These are phyloP conservation scores for Orthonychiurus folsomi DNA, from an alignment of 2,888 invertebrate species.

Conservation along the genomic window DNA sequence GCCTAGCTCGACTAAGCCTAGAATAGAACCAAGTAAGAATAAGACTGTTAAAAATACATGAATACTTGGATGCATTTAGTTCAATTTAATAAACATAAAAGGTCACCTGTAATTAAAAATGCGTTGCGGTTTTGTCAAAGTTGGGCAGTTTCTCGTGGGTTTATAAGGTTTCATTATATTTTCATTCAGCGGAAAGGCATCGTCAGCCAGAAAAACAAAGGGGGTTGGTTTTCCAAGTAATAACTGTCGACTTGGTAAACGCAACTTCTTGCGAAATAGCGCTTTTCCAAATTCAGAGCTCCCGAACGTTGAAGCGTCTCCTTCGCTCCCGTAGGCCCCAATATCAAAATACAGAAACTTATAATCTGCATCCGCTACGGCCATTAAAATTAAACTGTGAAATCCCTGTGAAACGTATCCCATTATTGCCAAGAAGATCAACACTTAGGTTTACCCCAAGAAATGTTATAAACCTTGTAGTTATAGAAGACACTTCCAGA, in stretches of 20 bases:
- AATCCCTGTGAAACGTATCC: slow-evolving; percentile 12
- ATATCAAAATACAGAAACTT: slow-evolving; percentile 37
- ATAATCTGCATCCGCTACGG: slow-evolving; percentile 33
- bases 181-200: slow-evolving; percentile 35
- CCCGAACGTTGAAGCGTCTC: slow-evolving; percentile 27
- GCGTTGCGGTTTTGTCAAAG: neutral
- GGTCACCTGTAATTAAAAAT: slow-evolving; percentile 22
- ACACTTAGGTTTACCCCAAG: no score
- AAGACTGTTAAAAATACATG: neutral
- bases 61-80: no score
- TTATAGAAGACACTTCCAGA: slow-evolving; percentile 35
- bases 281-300: slow-evolving; percentile 11
- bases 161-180: slow-evolving; percentile 37
- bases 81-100: no score
- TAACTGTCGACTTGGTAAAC: slow-evolving; percentile 14
- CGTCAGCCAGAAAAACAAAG: slow-evolving; percentile 37
- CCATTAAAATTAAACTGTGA: slow-evolving; percentile 34
- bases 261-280: neutral
- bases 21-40: neutral
- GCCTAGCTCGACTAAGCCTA: slow-evolving; percentile 18
- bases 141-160: slow-evolving; percentile 18
- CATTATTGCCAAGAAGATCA: neutral
- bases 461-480: slow-evolving; percentile 25
- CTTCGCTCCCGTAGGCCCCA: slow-evolving; percentile 35
- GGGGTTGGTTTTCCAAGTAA: slow-evolving; percentile 22